Base-by-base conservation (phyloP, 2,797 vertebrate species). In the Enteromius trimaculatus region DNA sequence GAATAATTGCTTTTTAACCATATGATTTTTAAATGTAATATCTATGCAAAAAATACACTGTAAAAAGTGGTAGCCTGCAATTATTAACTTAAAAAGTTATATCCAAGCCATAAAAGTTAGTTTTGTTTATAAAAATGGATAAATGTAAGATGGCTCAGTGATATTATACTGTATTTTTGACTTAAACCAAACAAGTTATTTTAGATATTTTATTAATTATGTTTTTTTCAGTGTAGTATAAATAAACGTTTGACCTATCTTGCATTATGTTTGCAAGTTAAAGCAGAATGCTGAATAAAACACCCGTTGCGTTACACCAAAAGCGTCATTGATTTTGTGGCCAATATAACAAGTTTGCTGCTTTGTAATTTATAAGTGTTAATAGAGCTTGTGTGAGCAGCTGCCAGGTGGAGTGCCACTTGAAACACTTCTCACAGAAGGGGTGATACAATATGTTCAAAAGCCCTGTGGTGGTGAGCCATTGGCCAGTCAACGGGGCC, bases 381-480 rank as follows among this genome's bases (percentile, higher is more conserved):
- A 68, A 19, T 42, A 26, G 68, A 51, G 42, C 49, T 39, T 47
- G 26, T 60, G 42, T 78, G 23, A 2, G 66, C 80, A 86, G 71
- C 71, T 78, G 74, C 60, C 80, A 75, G 83, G 79, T 86, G 75
- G 58, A 65, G 49, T 66, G 72, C 77, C 80, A 83, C 72, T 72
- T 84, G 29, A 80, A 84, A n/a, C n/a, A n/a, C 80, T 80, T 79
- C 71, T 79, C 83, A 34, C 47, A 58, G 70, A 82, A 84, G 44
- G 49, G 31, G 75, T 84, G 49, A 85, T 81, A 75, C 58, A 64
- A 42, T 80, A 82, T 77, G 55, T 84, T 71, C 64, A 82, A 60
- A 58, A 76, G 47, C 78, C 37, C 26, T 47, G 69, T 70, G n/a
- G 55, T 84, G 84, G 81, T 66, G 23, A 85, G 42, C 16, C 65